Base-by-base conservation (phyloP, 2,113 vertebrate genomes). In the Sporophila hypoxantha region DNA sequence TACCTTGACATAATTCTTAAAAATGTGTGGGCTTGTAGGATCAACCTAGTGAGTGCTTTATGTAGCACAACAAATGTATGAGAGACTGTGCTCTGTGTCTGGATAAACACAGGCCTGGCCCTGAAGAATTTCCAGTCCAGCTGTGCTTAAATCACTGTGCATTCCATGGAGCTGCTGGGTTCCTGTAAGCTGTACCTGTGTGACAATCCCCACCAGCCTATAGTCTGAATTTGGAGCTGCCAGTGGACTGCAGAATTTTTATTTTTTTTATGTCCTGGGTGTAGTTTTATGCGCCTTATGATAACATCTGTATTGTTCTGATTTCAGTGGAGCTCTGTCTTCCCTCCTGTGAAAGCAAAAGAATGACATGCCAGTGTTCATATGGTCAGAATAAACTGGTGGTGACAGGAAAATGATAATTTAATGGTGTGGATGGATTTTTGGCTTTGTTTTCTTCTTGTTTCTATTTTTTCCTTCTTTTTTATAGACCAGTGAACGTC, bases 371-470 rank as follows among this genome's bases (percentile, higher is more conserved):
- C 21, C 19, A 22, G 17, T 22, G 32, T 71, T 84, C 19, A 9
- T 53, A 9, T 57, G 62, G 62, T 46, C 90, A 59, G 57, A 91
- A 69, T 42, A 71, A 88, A 53, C 55, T 41, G 42, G 39, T 73
- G 67, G 47, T 90, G 70, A 84, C 50, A 69, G 75, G 46, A 76
- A 83, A 88, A 76, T 30, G 56, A 23, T 82, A 71, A 78, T 87
- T 68, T 49, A 82, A 42, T 85, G 69, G 44, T 82, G 74, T 61
- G 49, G 80, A 81, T 85, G 36, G 69, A 59, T 85, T 81, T 87
- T 87, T 93, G 39, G 61, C 79, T 89, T 92, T 91, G 55, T 82
- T 73, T 93, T 82, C 29, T 5, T 76, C 44, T 56, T 56, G 23
- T n/a, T 81, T 61, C 61, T 80, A 13, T 64, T 80, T 85, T 55